phyloP scores from a whole-genome alignment of 2,888 invertebrate species.

The Nomada hirtipes region DNA sequence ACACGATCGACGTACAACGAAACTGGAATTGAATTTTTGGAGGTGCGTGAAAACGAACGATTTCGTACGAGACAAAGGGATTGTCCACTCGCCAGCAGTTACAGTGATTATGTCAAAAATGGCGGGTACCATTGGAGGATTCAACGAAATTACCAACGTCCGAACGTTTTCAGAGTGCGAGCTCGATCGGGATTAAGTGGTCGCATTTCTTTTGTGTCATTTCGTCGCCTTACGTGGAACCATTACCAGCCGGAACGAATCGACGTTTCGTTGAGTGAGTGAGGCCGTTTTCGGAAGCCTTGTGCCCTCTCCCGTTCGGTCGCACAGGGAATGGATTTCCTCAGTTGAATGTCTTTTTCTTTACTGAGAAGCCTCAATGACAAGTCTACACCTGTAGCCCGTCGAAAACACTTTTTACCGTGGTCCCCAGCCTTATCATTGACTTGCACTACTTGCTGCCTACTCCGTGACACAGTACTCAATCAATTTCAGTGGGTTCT shows the following conservation, averaged over 20 bases:
- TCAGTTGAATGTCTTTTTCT: slow-evolving; percentile 26
- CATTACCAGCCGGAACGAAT: slow-evolving; percentile 40
- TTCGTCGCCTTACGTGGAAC: slow-evolving; percentile 25
- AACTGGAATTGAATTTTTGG: slow-evolving; percentile 1
- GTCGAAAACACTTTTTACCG: neutral
- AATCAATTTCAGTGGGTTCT: neutral
- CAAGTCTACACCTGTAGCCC: neutral
- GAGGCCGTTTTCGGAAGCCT: slow-evolving; percentile 26
- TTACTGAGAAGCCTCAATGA: slow-evolving; percentile 10
- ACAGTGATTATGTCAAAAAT: slow-evolving; percentile 68
- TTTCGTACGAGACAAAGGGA: slow-evolving; percentile 2
- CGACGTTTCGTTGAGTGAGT: slow-evolving; percentile 41
- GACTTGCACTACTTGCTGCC: slow-evolving; percentile 23
- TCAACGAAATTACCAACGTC: slow-evolving; percentile 14
- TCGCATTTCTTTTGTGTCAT: slow-evolving; percentile 28
- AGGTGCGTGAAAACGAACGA: slow-evolving; percentile 22
- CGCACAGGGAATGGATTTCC: slow-evolving; percentile 49
- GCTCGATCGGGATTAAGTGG: slow-evolving; percentile 30
- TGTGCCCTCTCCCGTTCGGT: slow-evolving; percentile 25
- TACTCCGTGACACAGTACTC: neutral
- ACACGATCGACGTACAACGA: slow-evolving; percentile 31
- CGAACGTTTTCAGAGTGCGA: slow-evolving; percentile 6
- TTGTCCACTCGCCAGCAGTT: slow-evolving; percentile 41
- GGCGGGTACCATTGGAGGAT: slow-evolving; percentile 64
- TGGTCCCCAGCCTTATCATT: slow-evolving; percentile 18